A percentile compares a stretch with the other conserved stretches of the same genome.
phyloP scores from a whole-genome alignment of 1,140 invertebrate species.

The Zeugodacus cucurbitae region DNA sequence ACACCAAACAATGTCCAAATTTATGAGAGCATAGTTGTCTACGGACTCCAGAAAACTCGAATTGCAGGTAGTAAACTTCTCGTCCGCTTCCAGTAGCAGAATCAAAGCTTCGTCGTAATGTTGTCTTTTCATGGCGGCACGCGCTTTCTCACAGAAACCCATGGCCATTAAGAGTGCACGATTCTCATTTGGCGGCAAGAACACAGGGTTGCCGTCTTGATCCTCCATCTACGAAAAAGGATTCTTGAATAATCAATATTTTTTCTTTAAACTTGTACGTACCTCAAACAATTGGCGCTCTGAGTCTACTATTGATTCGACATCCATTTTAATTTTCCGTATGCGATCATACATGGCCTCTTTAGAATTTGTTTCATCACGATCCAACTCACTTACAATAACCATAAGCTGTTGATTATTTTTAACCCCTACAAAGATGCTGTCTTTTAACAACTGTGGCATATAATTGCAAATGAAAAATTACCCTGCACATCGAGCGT shows the following conservation, averaged over 20 bases:
- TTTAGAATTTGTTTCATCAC: constrained; percentile 49
- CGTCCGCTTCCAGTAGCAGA: constrained; percentile 80
- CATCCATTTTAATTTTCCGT: constrained; percentile 58
- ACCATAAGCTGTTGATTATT: constrained; percentile 78
- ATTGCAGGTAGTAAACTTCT: constrained; percentile 76
- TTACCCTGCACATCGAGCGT: constrained; percentile 68
- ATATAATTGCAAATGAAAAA: neutral
- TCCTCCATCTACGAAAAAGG: constrained; percentile 74
- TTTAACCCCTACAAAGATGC: constrained; percentile 63
- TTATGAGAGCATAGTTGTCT: constrained; percentile 84
- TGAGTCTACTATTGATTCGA: constrained; percentile 55
- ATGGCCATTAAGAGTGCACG: constrained; percentile 78
- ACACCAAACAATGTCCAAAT: constrained; percentile 87
- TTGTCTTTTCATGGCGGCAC: constrained; percentile 72
- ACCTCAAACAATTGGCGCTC: constrained; percentile 57
- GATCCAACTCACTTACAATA: constrained; percentile 63
- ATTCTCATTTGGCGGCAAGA: constrained; percentile 75
- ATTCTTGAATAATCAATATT: neutral
- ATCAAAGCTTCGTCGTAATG: constrained; percentile 77
- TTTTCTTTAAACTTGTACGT: neutral
- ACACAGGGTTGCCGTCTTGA: constrained; percentile 77
- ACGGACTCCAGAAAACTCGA: constrained; percentile 75
- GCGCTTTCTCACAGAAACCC: constrained; percentile 81
- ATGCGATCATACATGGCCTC: constrained; percentile 56
- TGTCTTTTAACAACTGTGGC: neutral